Evolutionary conservation across 2,797 vertebrate genomes (phyloP), one percentile per base, ranked within the genome.

Genomic region (Pipistrellus kuhlii): DNA sequence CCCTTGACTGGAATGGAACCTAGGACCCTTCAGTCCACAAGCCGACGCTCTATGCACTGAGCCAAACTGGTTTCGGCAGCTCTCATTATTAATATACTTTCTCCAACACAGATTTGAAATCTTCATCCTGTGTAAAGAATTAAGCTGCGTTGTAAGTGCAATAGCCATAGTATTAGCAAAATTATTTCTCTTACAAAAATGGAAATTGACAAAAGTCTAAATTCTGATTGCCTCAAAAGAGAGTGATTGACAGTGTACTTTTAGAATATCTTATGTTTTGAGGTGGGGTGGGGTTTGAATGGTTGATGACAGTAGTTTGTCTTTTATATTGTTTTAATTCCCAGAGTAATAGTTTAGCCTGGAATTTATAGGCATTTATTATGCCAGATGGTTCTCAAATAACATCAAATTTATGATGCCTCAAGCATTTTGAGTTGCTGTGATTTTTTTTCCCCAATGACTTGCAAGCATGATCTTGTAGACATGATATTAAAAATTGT

Each of bases 321-420:
- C 15, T 86, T 87, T 86, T 82, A 3, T 76, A 9, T 76, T 76
- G 5, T 88, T 87, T 93, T 62, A 81, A 82, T 93, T 93, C 75
- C 86, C 35, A 80, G 59, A 85, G 14, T 62, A 30, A 85, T 35
- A 77, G 62, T 92, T 88, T 44, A 85, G 32, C 14, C 20, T 90
- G 15, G 13, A 55, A 86, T 89, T 76, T 55, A 18, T 41, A 72
- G n/a, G 62, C 9, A 21, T 41, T 82, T 41, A 21, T 81, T 75
- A 73, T 85, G 12, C 15, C 23, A 82, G 14, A 38, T 68, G 94
- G 15, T n/a, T 78, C 53, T 92, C 53, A 38, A 78, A 59, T 92
- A 88, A 41, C 66, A 89, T 71, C 48, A 94, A 62, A 62, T 73
- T 62, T 72, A 76, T 88, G 62, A 82, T 69, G n/a, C 23, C 66